Evolutionary conservation across 2,113 vertebrate species (phyloP).

Genomic region (Sterrhoptilus dennistouni): DNA sequence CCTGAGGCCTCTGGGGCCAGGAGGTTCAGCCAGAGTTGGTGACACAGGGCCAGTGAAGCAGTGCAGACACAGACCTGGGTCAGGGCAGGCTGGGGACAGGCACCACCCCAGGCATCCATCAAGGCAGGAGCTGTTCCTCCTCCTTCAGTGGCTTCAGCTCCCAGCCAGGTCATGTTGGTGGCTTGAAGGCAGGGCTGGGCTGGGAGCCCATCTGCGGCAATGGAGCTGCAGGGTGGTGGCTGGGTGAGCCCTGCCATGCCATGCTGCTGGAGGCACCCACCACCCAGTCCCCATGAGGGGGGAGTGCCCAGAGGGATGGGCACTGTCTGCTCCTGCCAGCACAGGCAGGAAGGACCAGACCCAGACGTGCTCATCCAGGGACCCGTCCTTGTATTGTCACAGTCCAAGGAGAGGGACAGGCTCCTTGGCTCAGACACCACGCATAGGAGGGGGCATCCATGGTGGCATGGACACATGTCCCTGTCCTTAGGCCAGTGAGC

Average conservation of each 20-base stretch:
- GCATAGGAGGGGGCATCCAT: fast-evolving
- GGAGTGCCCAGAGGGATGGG: not conserved
- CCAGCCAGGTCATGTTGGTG: fast-evolving
- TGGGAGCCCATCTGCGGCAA: not conserved
- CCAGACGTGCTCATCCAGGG: conserved; percentile 20
- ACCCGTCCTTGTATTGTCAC: conserved; percentile 27
- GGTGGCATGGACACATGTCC: fast-evolving
- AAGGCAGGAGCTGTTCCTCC: not conserved
- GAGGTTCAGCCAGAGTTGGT: fast-evolving
- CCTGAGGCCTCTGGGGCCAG: fast-evolving
- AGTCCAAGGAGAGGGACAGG: not conserved
- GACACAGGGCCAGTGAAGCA: fast-evolving
- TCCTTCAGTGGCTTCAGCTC: not conserved
- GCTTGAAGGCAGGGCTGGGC: not conserved
- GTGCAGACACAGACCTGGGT: not conserved
- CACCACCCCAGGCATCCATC: not conserved
- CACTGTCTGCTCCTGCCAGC: not conserved
- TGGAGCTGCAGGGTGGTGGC: not conserved
- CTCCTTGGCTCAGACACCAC: fast-evolving
- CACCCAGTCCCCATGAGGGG: fast-evolving
- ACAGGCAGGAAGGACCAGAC: conserved; percentile 20
- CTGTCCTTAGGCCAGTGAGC: not conserved
- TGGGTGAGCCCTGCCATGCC: not conserved
- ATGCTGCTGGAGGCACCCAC: not conserved
- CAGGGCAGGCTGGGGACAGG: not conserved